A percentile compares a stretch with the other conserved stretches of the same genome.
Conservation (phyloP, 2,888 invertebrate genomes). For the Serrognathus titanus region DNA sequence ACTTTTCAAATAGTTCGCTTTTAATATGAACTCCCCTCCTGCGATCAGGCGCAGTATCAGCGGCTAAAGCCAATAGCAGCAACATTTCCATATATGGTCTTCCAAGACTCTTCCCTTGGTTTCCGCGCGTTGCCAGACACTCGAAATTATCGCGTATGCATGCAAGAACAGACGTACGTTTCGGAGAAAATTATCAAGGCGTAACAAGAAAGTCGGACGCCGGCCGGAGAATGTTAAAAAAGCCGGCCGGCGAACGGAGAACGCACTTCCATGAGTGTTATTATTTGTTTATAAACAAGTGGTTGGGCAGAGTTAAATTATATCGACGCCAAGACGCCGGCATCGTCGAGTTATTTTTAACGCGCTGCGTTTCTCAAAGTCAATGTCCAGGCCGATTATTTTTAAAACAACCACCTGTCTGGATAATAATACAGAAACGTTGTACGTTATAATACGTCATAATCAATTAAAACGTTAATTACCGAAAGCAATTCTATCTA, state of each 20-base stretch:
- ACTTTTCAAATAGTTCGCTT: slow-evolving; percentile 38
- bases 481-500: no score
- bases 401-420: slow-evolving; percentile 9
- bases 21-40: slow-evolving; percentile 57
- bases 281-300: slow-evolving; percentile 7
- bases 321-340: background rate
- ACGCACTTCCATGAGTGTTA: background rate
- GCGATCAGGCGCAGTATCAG: slow-evolving; percentile 55
- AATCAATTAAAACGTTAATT: no score
- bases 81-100: slow-evolving; percentile 80
- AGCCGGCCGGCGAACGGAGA: background rate
- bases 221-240: slow-evolving; percentile 21
- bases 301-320: slow-evolving; percentile 12
- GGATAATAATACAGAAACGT: background rate
- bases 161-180: slow-evolving; percentile 9
- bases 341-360: slow-evolving; percentile 7
- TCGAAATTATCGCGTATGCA: slow-evolving; percentile 13
- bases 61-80: slow-evolving; percentile 61
- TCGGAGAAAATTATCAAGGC: slow-evolving; percentile 7
- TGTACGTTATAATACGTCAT: background rate
- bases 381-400: slow-evolving; percentile 17
- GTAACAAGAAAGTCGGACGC: slow-evolving; percentile 15
- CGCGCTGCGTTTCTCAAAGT: slow-evolving; percentile 6
- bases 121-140: slow-evolving; percentile 24
- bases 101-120: slow-evolving; percentile 43